These are phyloP conservation scores for Brachionichthys hirsutus DNA, from an alignment of 2,113 vertebrate species.

Conservation along the genomic window DNA sequence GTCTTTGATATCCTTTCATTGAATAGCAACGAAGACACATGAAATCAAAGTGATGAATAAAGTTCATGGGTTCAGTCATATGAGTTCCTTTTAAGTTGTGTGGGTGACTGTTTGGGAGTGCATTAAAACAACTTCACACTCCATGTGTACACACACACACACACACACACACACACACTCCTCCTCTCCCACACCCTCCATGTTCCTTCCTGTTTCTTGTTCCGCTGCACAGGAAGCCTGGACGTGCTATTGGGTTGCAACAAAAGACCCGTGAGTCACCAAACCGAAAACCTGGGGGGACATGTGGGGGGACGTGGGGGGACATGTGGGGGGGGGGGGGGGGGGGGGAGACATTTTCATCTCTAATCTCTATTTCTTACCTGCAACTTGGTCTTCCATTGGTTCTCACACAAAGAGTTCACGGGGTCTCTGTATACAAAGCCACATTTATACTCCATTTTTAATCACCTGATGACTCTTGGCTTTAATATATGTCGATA, in stretches of 20 bases:
- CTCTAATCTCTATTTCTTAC: constrained; percentile 41
- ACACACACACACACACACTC: constrained; percentile 13
- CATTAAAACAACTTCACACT: constrained; percentile 11
- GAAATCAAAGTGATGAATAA: neutral
- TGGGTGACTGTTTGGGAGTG: constrained; percentile 17
- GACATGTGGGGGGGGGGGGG: constrained; percentile 26
- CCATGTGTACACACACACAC: neutral
- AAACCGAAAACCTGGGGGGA: constrained; percentile 37
- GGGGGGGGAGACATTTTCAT: constrained; percentile 9
- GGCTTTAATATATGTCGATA: constrained; percentile 56
- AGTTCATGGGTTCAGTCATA: neutral
- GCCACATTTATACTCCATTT: constrained; percentile 54
- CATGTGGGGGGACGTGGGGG: constrained; percentile 26
- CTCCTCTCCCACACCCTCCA: constrained; percentile 46
- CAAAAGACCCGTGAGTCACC: constrained; percentile 52
- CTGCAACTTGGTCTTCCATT: constrained; percentile 36
- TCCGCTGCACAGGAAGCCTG: constrained; percentile 66
- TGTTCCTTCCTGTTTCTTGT: constrained; percentile 75
- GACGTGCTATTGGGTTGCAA: constrained; percentile 41
- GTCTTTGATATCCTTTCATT: too few species aligned
- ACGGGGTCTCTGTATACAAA: constrained; percentile 55
- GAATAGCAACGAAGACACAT: too few species aligned
- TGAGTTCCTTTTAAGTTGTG: constrained; percentile 5
- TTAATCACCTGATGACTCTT: constrained; percentile 67
- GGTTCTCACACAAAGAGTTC: constrained; percentile 57